Evolutionary conservation across 1,140 invertebrate species (phyloP).

Genomic region (Philopotamus ludificatus): DNA sequence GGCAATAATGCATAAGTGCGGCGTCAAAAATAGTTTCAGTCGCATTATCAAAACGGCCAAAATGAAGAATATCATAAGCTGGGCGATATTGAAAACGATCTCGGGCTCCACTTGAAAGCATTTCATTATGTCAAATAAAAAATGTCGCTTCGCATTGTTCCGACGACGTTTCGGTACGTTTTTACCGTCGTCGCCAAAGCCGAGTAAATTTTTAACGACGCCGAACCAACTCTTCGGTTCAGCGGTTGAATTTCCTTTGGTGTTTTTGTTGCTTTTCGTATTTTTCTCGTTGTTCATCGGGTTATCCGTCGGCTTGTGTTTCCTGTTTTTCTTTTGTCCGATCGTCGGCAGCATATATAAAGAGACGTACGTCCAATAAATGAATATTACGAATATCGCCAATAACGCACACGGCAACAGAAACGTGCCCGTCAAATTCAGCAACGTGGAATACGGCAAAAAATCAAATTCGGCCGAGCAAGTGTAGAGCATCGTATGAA

Average conservation of each 20-base stretch:
- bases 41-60: constrained; percentile 83
- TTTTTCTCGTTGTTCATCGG: neutral
- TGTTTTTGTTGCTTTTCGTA: neutral
- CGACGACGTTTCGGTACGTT: neutral
- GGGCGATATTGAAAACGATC: constrained; percentile 70
- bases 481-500: constrained; percentile 82
- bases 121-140: neutral
- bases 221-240: too few species aligned
- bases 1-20: constrained; percentile 73
- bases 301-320: neutral
- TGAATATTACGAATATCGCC: constrained; percentile 49
- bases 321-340: constrained; percentile 2
- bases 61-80: constrained; percentile 65
- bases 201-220: too few species aligned
- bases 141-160: neutral
- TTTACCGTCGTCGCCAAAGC: too few species aligned
- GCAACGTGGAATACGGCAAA: constrained; percentile 59
- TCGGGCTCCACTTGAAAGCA: constrained; percentile 55
- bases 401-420: constrained; percentile 60
- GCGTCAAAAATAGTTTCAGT: constrained; percentile 79
- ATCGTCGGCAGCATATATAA: constrained; percentile 22
- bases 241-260: neutral
- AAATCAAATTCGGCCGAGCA: constrained; percentile 84
- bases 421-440: constrained; percentile 56
- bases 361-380: constrained; percentile 50